These are phyloP conservation scores for Pelobates fuscus DNA, from an alignment of 2,113 vertebrate species.

Conservation along the genomic window DNA sequence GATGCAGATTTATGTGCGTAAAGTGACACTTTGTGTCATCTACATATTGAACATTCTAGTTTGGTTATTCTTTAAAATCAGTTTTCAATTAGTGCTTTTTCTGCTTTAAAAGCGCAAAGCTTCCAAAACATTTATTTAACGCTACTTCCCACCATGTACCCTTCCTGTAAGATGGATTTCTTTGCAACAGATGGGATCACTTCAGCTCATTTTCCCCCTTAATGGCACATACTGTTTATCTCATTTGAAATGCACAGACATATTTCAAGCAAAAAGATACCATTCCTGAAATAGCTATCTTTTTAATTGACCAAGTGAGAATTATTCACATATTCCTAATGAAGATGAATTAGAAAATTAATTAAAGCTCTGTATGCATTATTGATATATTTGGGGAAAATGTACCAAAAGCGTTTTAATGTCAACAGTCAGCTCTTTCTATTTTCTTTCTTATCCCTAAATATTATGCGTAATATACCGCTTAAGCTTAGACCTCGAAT, in stretches of 20 bases:
- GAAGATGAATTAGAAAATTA: neutral
- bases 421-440: neutral
- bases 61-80: no score
- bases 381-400: neutral
- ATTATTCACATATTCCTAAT: conserved; percentile 3
- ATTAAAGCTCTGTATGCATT: neutral
- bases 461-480: no score
- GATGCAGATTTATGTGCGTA: no score
- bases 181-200: conserved; percentile 4
- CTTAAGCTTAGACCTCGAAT: no score
- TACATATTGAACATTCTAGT: no score
- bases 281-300: neutral
- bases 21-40: no score
- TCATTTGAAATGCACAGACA: neutral
- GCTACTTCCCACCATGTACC: neutral
- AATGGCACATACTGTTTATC: conserved; percentile 9
- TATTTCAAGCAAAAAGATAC: neutral
- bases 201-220: neutral
- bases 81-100: neutral
- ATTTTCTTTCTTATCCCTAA: neutral
- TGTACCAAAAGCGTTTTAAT: neutral
- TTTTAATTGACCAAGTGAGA: conserved; percentile 10
- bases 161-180: neutral
- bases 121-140: neutral
- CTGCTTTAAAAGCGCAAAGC: neutral